Conservation (phyloP, 2,888 invertebrate genomes). For the Paralinhomoeus sp. region DNA sequence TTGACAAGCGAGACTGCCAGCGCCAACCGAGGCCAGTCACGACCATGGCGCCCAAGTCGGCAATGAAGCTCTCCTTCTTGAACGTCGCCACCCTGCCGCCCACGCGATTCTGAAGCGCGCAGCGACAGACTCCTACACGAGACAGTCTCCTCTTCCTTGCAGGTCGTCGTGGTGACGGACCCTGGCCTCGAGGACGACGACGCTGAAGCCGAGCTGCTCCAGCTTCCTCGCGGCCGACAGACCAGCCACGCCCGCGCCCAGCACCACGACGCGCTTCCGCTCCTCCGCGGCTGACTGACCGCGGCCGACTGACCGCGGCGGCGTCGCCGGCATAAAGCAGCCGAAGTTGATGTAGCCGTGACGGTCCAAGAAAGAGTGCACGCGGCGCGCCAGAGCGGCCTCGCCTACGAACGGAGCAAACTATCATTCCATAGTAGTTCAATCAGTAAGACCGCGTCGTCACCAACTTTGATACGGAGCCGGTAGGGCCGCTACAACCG, state of each 20-base stretch:
- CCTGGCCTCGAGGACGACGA: constrained; percentile 17
- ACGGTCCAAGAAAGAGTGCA: constrained; percentile 72
- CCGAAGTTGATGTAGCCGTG: constrained; percentile 96
- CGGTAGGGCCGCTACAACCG: constrained; percentile 51
- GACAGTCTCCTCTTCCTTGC: too few species aligned
- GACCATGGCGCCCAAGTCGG: constrained; percentile 75
- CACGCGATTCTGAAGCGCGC: constrained; percentile 52
- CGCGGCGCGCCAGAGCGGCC: constrained; percentile 51
- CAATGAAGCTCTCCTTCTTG: constrained; percentile 32
- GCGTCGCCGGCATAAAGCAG: constrained; percentile 38
- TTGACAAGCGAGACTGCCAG: neutral
- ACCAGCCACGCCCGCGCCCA: constrained; percentile 23
- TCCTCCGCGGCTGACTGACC: neutral
- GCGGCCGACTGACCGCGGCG: too few species aligned
- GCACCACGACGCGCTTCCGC: constrained; percentile 13
- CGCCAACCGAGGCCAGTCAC: constrained; percentile 54
- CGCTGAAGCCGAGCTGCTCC: constrained; percentile 17
- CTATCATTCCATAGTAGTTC: constrained; percentile 45
- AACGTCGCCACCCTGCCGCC: constrained; percentile 92
- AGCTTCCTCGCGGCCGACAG: constrained; percentile 19
- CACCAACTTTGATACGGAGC: constrained; percentile 53
- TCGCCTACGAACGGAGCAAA: constrained; percentile 54
- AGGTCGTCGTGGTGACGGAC: constrained; percentile 6
- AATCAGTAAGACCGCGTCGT: neutral
- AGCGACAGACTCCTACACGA: too few species aligned